Percentiles rank a stretch among this genome's conserved stretches.
Conservation (phyloP, 1,140 invertebrate genomes). For the Tribolium castaneum region DNA sequence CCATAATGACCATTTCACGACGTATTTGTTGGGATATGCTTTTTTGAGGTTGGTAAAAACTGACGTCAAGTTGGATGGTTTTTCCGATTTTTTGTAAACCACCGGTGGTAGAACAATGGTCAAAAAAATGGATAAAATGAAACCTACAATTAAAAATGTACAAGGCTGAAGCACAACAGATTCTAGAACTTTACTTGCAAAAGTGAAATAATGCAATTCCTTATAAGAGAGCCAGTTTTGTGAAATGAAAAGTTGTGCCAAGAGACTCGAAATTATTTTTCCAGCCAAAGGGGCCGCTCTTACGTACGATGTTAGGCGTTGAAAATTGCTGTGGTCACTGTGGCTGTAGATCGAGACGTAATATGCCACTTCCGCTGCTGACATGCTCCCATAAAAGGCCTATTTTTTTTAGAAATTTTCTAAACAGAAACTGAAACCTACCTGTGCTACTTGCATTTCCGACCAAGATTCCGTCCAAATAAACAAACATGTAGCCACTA, state of each 20-base stretch:
- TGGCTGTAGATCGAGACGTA: not conserved
- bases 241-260: conserved; percentile 2
- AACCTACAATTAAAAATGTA: not conserved
- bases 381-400: conserved; percentile 4
- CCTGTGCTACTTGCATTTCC: not conserved
- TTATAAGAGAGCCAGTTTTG: not conserved
- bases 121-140: not conserved
- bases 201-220: conserved; percentile 12
- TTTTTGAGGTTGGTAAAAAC: not conserved
- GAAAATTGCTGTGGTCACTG: not conserved
- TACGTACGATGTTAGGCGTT: not conserved
- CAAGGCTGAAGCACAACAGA: too few relatives aligned
- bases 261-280: not conserved
- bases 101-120: not conserved
- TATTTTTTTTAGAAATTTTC: not conserved
- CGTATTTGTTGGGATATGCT: conserved; percentile 18
- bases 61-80: not conserved
- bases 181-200: not conserved
- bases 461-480: not conserved
- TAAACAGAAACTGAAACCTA: not conserved
- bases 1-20: conserved; percentile 29
- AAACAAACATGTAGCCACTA: not conserved
- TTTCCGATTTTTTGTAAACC: not conserved
- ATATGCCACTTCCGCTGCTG: not conserved
- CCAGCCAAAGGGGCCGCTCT: conserved; percentile 11